These are phyloP conservation scores for Aproaerema taeniolella DNA, from an alignment of 2,888 invertebrate species.

Conservation along the genomic window DNA sequence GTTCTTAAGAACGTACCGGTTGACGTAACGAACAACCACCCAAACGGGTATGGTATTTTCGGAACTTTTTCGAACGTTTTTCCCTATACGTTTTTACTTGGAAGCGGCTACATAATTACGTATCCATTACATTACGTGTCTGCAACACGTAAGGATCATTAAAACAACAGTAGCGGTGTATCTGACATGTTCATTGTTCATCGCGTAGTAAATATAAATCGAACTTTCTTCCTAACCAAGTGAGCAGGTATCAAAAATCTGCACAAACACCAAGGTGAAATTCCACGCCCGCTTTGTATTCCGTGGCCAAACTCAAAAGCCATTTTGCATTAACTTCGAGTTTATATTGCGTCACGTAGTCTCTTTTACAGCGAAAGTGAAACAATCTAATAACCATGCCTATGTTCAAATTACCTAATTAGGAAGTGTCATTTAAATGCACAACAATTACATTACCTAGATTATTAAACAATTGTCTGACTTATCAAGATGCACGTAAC, in stretches of 20 bases:
- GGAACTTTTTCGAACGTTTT: too few relatives aligned
- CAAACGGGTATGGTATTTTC: too few relatives aligned
- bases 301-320: conserved; percentile 42
- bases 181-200: too few relatives aligned
- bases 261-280: conserved; percentile 52
- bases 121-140: too few relatives aligned
- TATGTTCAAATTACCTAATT: conserved; percentile 37
- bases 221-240: conserved; percentile 3
- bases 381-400: conserved; percentile 29
- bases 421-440: conserved; percentile 30
- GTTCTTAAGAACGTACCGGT: too few relatives aligned
- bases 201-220: conserved; percentile 4
- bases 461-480: conserved; percentile 12
- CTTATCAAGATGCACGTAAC: conserved; percentile 14
- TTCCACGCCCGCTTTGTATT: conserved; percentile 63
- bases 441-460: conserved; percentile 15
- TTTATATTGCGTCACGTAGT: conserved; percentile 43
- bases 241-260: conserved; percentile 45
- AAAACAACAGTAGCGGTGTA: too few relatives aligned
- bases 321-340: conserved; percentile 42
- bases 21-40: too few relatives aligned
- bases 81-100: too few relatives aligned
- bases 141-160: too few relatives aligned
- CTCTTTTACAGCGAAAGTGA: conserved; percentile 43
- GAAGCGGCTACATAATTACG: too few relatives aligned